Evolutionary conservation across 1,140 invertebrate genomes (phyloP), one percentile per base, ranked within the genome.

Genomic region (Pteromalus puparum): DNA sequence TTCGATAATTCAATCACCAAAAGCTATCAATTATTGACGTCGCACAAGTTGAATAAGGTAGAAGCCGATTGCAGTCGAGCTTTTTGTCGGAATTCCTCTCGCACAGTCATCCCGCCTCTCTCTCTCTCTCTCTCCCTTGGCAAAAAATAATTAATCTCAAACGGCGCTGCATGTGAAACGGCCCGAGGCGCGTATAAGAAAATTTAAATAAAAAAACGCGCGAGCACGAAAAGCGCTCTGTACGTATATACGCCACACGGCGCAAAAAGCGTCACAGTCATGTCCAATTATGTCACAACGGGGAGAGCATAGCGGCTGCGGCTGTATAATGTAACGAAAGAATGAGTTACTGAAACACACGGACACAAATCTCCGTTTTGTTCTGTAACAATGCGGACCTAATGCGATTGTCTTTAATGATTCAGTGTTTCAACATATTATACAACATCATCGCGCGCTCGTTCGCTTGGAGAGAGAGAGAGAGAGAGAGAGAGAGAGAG

Each of bases 381-480:
- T 78, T 78, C 76, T 46, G 18, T 30, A n/a, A 68, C 77, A 79
- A 68, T 42, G 77, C 77, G 61, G 79, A 72, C 68, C 67, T 81
- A 81, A 81, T 73, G 28, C 48, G 46, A 82, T 82, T 82, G 70
- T 82, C 80, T 82, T 74, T 34, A 53, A 74, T 61, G 46, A 82
- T 82, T 82, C 80, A 74, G 42, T 65, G 46, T 82, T 82, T 74
- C 79, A 38, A 74, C 70, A 74, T 38, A 82, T 82, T 82, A 74
- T 82, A 82, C 80, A 74, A 70, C 77, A 79, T 61, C 70, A 82
- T 82, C 70, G 72, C 68, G 42, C 68, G 12, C 67, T 21, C 53
- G 15, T 18, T 61, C 21, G 34, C 28, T 12, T 0, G 30, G 30
- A 74, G 48, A n/a, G n/a, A n/a, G n/a, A 82, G 70, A 82, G 1